Evolutionary conservation across 1,140 invertebrate species (phyloP), one percentile per base, ranked within the genome.

Genomic region (Oreohelix idahoensis): DNA sequence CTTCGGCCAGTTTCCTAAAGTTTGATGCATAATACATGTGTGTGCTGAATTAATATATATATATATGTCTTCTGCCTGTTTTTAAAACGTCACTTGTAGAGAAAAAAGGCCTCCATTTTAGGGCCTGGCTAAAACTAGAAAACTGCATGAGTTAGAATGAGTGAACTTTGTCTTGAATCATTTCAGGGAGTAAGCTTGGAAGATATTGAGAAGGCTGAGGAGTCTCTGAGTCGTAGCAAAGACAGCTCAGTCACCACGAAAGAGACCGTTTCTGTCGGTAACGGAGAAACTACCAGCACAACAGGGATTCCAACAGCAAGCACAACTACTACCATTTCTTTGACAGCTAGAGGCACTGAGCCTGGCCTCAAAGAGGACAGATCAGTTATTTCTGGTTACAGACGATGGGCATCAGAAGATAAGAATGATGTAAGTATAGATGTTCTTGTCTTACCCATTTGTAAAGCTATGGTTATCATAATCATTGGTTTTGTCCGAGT

Each of bases 141-240:
- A n/a, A n/a, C n/a, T n/a, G n/a, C n/a, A n/a, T n/a, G n/a, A n/a
- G n/a, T n/a, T n/a, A n/a, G 17, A 49, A 49, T 49, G 45, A 49
- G 10, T 58, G 53, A 58, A 58, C 23, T 58, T n/a, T 58, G 5
- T 4, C 23, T n/a, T n/a, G 5, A 20, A 29, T 84, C 69, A 15
- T 86, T 87, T 51, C 86, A 93, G 92, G 98, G 97, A 70, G 97
- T 99, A 11, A 98, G 97, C 5, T 94, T 98, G 74, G 98, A 99
- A 91, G 97, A 98, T 92, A 96, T 99, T 75, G 98, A 98, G 92
- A 96, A 96, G 80, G 97, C 97, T 0, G 97, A 98, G 91, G 96
- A 98, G 91, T 93, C 97, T 0, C 71, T 91, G n/a, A 66, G 29
- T 39, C 63, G 29, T 29, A 23, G 17, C n/a, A 66, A 66, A 35